Base-by-base conservation (phyloP, 2,113 vertebrate genomes). In the Saguinus midas region DNA sequence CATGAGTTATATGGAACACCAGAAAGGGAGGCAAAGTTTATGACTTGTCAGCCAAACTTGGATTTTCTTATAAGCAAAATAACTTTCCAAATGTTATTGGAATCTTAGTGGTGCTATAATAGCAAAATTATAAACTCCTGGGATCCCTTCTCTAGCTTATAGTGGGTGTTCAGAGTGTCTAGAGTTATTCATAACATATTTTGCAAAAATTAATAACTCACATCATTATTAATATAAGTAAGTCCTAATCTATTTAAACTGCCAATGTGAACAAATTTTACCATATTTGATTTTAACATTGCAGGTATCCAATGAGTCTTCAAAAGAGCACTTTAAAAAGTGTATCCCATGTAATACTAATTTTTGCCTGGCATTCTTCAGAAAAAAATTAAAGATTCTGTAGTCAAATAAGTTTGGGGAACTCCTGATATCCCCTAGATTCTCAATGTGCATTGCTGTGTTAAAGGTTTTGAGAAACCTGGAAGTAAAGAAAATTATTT, bases 21-120 rank as follows among this genome's bases (percentile, higher is more conserved):
- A 79, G 80, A 88, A 96, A 97, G 43, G 23, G 88, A 84, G 8
- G 70, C 37, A 91, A 97, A 66, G 3, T 79, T 90, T 97, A 86
- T 72, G 93, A 75, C 58, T 92, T 78, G 78, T 91, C 96, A 87
- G 87, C 29, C 21, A 82, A 95, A 90, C 4, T 82, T 75, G 92
- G n/a, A 94, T 84, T 91, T 93, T 84, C 78, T 83, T 61, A 14
- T 57, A 89, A 94, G 83, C 73, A 82, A 89, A 97, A 81, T 40
- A 12, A 78, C 72, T 83, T 90, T 90, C 64, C 50, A 95, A 96
- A 96, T 87, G 82, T 43, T 93, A 70, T 57, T 91, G 66, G 40
- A 81, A 35, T 66, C 82, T 73, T 48, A 73, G 37, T 78, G 35
- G 83, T 29, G n/a, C 20, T 48, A 14, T 80, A 64, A 86, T 10